phyloP scores from a whole-genome alignment of 2,888 invertebrate genomes.

The Gnatocerus cornutus region DNA sequence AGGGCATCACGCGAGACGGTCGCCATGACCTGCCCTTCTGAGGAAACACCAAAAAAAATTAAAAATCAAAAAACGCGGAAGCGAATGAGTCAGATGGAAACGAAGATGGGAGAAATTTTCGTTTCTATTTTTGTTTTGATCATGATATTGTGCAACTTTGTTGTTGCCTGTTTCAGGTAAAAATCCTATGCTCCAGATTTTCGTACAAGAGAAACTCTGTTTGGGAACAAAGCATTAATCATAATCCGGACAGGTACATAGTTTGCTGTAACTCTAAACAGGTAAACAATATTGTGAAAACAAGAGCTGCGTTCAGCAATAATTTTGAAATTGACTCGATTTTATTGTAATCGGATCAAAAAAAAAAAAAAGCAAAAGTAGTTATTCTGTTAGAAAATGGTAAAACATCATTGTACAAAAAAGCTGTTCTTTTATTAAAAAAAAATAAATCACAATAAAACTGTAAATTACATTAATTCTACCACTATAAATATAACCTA shows the following conservation, averaged over 20 bases:
- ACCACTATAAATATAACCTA: too few species aligned
- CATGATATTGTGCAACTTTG: background rate
- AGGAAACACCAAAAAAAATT: conserved; percentile 7
- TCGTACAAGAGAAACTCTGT: conserved; percentile 1
- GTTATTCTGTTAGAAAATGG: too few species aligned
- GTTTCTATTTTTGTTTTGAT: background rate
- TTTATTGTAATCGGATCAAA: too few species aligned
- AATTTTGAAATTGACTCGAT: too few species aligned
- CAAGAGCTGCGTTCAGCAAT: too few species aligned
- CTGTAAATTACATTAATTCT: too few species aligned
- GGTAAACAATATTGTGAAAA: background rate
- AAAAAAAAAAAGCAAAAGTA: too few species aligned
- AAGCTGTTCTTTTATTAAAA: too few species aligned
- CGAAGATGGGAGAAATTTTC: too few species aligned
- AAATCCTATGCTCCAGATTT: background rate
- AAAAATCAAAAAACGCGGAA: background rate
- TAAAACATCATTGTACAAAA: too few species aligned
- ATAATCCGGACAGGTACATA: conserved; percentile 4
- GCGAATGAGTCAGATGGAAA: background rate
- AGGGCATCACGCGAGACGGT: conserved; percentile 35
- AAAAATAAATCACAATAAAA: too few species aligned
- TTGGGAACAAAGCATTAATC: background rate
- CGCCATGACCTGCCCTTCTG: conserved; percentile 35
- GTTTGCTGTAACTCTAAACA: background rate
- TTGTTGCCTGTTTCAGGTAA: background rate